Conservation (phyloP, 2,888 invertebrate genomes). For the Gasteruption jaculator region DNA sequence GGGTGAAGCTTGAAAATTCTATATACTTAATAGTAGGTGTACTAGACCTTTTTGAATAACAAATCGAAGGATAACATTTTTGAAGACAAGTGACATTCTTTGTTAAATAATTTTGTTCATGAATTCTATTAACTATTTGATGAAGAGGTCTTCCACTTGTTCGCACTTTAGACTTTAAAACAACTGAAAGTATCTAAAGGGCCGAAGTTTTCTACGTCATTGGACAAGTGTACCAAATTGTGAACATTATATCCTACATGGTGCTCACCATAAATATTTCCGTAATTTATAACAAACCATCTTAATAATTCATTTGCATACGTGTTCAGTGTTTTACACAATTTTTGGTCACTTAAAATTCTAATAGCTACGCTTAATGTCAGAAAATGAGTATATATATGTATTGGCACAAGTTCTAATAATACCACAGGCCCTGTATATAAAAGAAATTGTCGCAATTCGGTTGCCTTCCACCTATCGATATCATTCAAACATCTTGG, state of each 20-base stretch:
- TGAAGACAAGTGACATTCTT: too few relatives aligned
- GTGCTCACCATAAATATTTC: conserved; percentile 20
- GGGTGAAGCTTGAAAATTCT: too few relatives aligned
- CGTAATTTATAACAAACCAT: conserved; percentile 23
- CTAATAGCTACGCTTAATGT: conserved; percentile 23
- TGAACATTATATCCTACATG: conserved; percentile 22
- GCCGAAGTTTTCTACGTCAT: conserved; percentile 23
- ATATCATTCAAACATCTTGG: conserved; percentile 22
- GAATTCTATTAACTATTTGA: too few relatives aligned
- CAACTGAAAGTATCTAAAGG: conserved; percentile 26
- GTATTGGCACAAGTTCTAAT: conserved; percentile 13
- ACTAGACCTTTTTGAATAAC: too few relatives aligned
- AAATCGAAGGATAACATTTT: too few relatives aligned
- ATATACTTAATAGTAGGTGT: too few relatives aligned
- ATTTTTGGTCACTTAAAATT: conserved; percentile 20
- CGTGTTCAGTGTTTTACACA: conserved; percentile 2
- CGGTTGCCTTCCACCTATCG: conserved; percentile 17
- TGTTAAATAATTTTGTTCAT: too few relatives aligned
- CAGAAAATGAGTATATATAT: conserved; percentile 25
- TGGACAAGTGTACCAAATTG: conserved; percentile 26
- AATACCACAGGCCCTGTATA: conserved; percentile 26
- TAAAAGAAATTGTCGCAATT: conserved; percentile 24
- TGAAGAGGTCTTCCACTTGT: too few relatives aligned
- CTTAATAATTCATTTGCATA: conserved; percentile 22
- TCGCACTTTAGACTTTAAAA: too few relatives aligned